Evolutionary conservation across 2,113 vertebrate genomes (phyloP), one percentile per base, ranked within the genome.

Genomic region (Leptobrachium ailaonicum): DNA sequence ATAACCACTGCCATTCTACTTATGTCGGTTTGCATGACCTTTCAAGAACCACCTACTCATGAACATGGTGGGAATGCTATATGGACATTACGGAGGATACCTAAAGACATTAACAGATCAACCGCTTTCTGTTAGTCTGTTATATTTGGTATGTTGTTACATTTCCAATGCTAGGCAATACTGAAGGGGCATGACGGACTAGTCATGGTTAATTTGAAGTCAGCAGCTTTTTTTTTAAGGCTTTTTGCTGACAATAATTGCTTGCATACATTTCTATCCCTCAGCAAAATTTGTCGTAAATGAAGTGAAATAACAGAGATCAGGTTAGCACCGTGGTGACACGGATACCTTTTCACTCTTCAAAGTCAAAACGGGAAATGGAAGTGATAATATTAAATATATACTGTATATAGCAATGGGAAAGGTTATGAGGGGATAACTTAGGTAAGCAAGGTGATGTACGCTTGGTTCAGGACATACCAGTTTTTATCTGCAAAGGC

Each of bases 161-260:
- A 85, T 84, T 88, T 87, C 84, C 82, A 82, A 82, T 85, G 85
- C 85, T 88, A 79, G 84, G 82, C 84, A 88, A 89, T 81, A 89
- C 88, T 85, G 89, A 88, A 88, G 85, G 87, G 83, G 83, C 88
- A 85, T 87, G 77, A 40, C 82, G 91, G 87, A 86, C 94, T 93
- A 93, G 90, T 91, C 89, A 92, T 82, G 85, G 90, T 93, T 93
- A 92, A 93, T 94, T 95, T 95, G 91, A 95, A 93, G 95, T 96
- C 95, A 97, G 95, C 96, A 96, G 94, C 93, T 96, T 96, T 68
- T 94, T 96, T 66, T 94, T 95, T 94, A 95, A 96, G 94, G 95
- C 94, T 95, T 95, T 96, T 94, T 95, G 95, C 95, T 96, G 95
- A 97, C 95, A 95, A 94, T 94, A 95, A 96, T 92, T 92, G 91